Conservation (phyloP, 2,113 vertebrate species). For the Lutjanus erythropterus region DNA sequence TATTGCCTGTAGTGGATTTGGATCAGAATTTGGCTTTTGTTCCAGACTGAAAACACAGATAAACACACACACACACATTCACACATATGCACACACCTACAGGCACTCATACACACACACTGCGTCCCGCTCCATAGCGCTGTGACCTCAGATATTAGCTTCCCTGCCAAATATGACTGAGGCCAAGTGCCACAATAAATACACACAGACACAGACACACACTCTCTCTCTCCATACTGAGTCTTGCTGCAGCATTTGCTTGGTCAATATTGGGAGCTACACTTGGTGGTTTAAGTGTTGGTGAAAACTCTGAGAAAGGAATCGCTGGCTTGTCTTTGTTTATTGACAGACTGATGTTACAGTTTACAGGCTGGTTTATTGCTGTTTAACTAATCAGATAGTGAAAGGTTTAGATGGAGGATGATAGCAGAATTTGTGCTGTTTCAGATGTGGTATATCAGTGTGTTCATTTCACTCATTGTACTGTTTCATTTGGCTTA, state of each 20-base stretch:
- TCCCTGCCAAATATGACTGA: conserved; percentile 49
- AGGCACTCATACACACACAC: conserved; percentile 22
- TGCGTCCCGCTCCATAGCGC: conserved; percentile 15
- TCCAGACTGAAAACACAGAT: conserved; percentile 60
- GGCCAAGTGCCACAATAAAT: conserved; percentile 54
- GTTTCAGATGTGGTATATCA: not conserved
- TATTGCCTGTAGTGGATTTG: conserved; percentile 63
- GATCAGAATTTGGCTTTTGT: conserved; percentile 55
- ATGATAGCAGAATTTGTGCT: not conserved
- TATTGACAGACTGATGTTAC: not conserved
- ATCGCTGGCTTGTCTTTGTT: conserved; percentile 4
- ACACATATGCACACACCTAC: conserved; percentile 5
- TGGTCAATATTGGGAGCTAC: not conserved
- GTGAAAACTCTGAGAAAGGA: conserved; percentile 1
- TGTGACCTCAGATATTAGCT: conserved; percentile 65
- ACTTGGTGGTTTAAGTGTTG: not conserved
- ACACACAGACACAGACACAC: conserved; percentile 27
- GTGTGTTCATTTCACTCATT: not conserved
- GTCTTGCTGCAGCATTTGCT: not conserved
- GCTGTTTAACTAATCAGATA: not conserved
- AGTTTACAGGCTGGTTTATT: conserved; percentile 7
- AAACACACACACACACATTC: conserved; percentile 59
- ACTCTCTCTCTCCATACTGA: not conserved
- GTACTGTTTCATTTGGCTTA: not conserved
- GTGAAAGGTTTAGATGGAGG: not conserved